phyloP scores from a whole-genome alignment of 2,888 invertebrate genomes.

The Acanthoscelides obtectus region DNA sequence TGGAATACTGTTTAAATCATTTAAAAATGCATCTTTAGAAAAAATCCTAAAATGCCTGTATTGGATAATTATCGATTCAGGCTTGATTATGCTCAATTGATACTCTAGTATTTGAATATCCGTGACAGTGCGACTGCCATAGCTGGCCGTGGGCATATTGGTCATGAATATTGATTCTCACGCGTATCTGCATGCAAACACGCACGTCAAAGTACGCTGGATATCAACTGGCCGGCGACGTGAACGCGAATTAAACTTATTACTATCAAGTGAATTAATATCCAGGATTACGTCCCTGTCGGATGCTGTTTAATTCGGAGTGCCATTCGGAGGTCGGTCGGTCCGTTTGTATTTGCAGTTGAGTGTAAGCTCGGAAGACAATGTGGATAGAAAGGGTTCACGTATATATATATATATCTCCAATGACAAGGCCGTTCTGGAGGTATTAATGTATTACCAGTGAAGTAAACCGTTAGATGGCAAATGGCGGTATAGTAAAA shows the following conservation, averaged over 20 bases:
- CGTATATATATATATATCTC: not conserved
- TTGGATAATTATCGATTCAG: too few species aligned
- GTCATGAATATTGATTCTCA: not conserved
- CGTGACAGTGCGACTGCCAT: too few species aligned
- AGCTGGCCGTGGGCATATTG: not conserved
- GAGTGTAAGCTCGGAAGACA: not conserved
- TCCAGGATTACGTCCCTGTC: conserved; percentile 10
- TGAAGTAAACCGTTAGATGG: too few species aligned
- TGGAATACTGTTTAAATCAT: too few species aligned
- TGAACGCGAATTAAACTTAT: conserved; percentile 12
- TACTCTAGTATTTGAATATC: too few species aligned
- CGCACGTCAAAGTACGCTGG: not conserved
- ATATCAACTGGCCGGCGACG: not conserved
- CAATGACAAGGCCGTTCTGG: not conserved
- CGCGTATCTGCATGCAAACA: not conserved
- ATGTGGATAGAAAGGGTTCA: not conserved
- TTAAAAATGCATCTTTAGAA: too few species aligned
- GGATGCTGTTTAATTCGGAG: not conserved
- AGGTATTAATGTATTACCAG: not conserved
- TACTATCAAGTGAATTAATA: conserved; percentile 20
- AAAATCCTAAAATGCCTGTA: too few species aligned
- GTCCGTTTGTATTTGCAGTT: not conserved
- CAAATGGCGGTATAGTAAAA: too few species aligned
- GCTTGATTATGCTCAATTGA: too few species aligned
- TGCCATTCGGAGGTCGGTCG: not conserved